Base-by-base conservation (phyloP, 2,888 invertebrate genomes). In the Trissolcus japonicus region DNA sequence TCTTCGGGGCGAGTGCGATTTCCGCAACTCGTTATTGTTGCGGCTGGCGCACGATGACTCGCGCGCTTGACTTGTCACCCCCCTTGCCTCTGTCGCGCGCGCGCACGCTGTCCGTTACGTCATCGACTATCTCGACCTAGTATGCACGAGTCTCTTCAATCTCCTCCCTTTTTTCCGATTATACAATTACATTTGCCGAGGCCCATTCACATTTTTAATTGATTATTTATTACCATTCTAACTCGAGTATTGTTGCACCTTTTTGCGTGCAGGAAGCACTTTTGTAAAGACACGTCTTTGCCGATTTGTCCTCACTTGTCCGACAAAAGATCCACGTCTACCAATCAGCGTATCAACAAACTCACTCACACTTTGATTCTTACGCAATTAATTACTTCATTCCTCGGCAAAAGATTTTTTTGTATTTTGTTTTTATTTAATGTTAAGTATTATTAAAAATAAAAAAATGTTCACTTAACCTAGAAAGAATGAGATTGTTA, bases 1-100 rank as follows among this genome's bases (percentile, higher is more conserved):
- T 85, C 83, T 84, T 84, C 80, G 81, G 35, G 35, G 66, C 74
- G 69, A 79, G 75, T 67, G 78, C 74, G 76, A 76, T 80, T 80
- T 82, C 82, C 82, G 82, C 76, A 79, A 79, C 80, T 77, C 78
- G 78, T 80, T 79, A 76, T 79, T 78, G 78, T 75, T 75, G 56
- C 75, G 57, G 68, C 76, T 43, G 55, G 72, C 78, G 63, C 61
- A 57, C 57, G 72, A 65, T 69, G 77, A 78, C 77, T 73, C 71
- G 76, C 76, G 76, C 76, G 71, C 41, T 57, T 51, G 55, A 56
- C 66, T 16, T n/a, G 16, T 14, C 46, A 50, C 17, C 11, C 50
- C 50, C 17, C 50, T 17, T 17, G 16, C 21, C 19, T 6, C 14
- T 16, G 62, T 62, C 76, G 72, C 76, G 72, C 61, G 53, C 67